Evolutionary conservation across 2,113 vertebrate genomes (phyloP).

Genomic region (Clupea harengus): DNA sequence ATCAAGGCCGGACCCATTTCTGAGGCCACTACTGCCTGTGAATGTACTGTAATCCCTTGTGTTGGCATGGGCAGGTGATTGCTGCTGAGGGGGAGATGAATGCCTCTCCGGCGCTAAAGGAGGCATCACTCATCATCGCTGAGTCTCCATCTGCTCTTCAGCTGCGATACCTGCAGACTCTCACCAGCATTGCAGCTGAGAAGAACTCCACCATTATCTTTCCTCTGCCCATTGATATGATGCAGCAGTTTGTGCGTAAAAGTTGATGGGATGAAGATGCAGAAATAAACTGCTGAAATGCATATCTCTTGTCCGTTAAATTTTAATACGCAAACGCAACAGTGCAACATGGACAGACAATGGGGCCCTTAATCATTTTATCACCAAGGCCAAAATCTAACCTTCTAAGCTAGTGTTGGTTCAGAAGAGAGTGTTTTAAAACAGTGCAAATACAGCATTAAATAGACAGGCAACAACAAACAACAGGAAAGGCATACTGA

Average conservation of each 20-base stretch:
- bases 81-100: slow-evolving; percentile 72
- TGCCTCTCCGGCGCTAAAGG: slow-evolving; percentile 64
- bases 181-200: slow-evolving; percentile 76
- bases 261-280: not conserved
- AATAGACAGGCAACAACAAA: slow-evolving; percentile 54
- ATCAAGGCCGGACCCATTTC: too few species aligned
- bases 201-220: slow-evolving; percentile 89
- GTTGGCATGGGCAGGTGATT: slow-evolving; percentile 42
- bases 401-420: slow-evolving; percentile 53
- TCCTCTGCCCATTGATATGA: slow-evolving; percentile 77
- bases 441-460: slow-evolving; percentile 39
- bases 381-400: slow-evolving; percentile 49
- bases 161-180: slow-evolving; percentile 81
- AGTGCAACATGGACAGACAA: slow-evolving; percentile 65
- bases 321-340: slow-evolving; percentile 68
- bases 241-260: not conserved
- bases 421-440: slow-evolving; percentile 44
- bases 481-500: slow-evolving; percentile 33
- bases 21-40: too few species aligned
- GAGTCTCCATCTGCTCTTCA: slow-evolving; percentile 79
- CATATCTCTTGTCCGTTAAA: slow-evolving; percentile 23
- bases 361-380: slow-evolving; percentile 49
- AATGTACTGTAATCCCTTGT: too few species aligned
- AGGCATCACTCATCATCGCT: slow-evolving; percentile 76
- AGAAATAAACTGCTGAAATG: not conserved